Evolutionary conservation across 2,113 vertebrate species (phyloP), one percentile per base, ranked within the genome.

Genomic region (Apteryx owenii): DNA sequence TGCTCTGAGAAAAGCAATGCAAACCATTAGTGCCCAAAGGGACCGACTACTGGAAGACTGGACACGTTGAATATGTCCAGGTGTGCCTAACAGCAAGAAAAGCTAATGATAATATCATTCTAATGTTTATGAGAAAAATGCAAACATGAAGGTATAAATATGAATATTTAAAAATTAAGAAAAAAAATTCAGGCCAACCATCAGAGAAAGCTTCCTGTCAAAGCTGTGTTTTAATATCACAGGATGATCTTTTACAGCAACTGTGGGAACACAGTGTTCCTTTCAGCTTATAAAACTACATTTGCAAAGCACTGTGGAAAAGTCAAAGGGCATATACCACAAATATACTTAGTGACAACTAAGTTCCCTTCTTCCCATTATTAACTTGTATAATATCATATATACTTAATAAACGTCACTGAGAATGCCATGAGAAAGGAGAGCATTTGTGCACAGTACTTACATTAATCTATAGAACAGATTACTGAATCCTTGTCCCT

Each of bases 281-380:
- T 91, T 91, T 64, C 73, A 85, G 84, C 60, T 78, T 92, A 46
- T 92, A 94, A 93, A 95, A 73, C 72, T 86, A 33, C 72, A 40
- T 88, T 90, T 82, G 51, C 81, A 93, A 89, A 92, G 51, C 36
- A 18, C 54, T 87, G n/a, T 81, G 56, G 58, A 89, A 93, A 94
- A 28, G n/a, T 79, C 62, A 85, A 78, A 44, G 81, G 56, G 65
- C 46, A 87, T 61, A 81, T 61, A 79, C 58, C 81, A 81, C 62
- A 84, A 86, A 58, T 56, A 29, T 56, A 56, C 9, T 56, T 56
- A 88, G 16, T 90, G 77, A 81, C 28, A 75, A 76, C 31, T 44
- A 64, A 92, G 51, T 64, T 48, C 42, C 51, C 72, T 93, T 81
- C 76, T 83, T 90, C 73, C 64, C 46, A 58, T 77, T 93, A 85